Evolutionary conservation across 1,140 invertebrate genomes (phyloP).

Genomic region (Rhizoglyphus robini): DNA sequence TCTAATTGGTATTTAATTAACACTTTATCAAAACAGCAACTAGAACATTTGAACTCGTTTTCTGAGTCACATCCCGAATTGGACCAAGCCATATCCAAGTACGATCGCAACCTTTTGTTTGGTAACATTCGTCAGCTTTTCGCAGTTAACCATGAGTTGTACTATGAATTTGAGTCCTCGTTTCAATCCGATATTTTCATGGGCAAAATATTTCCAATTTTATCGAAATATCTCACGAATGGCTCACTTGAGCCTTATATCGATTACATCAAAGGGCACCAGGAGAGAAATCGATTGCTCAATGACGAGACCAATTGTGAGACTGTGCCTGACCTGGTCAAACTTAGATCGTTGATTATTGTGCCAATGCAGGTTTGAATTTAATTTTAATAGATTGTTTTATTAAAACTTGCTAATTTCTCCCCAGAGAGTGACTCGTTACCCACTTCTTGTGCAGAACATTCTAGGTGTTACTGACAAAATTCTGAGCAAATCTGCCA

Average conservation of each 20-base stretch:
- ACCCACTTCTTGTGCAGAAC: background rate
- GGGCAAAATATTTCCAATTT: background rate
- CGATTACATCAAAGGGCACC: conserved; percentile 4
- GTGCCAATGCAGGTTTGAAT: conserved; percentile 1
- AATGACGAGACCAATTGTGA: background rate
- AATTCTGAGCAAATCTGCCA: background rate
- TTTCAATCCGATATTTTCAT: background rate
- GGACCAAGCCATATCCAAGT: background rate
- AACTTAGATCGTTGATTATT: background rate
- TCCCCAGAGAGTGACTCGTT: background rate
- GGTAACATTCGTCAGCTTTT: background rate
- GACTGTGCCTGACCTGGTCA: background rate
- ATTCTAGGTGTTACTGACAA: background rate
- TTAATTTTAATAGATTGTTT: background rate
- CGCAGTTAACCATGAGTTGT: background rate
- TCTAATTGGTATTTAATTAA: background rate
- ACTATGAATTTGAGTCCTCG: background rate
- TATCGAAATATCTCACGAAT: conserved; percentile 1
- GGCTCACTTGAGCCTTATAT: conserved; percentile 7
- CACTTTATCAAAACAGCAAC: background rate
- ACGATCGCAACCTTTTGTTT: background rate
- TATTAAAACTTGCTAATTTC: background rate
- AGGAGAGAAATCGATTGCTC: background rate
- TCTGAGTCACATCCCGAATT: background rate
- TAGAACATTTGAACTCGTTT: background rate